Base-by-base conservation (phyloP, 2,113 vertebrate genomes). In the Scomber japonicus region DNA sequence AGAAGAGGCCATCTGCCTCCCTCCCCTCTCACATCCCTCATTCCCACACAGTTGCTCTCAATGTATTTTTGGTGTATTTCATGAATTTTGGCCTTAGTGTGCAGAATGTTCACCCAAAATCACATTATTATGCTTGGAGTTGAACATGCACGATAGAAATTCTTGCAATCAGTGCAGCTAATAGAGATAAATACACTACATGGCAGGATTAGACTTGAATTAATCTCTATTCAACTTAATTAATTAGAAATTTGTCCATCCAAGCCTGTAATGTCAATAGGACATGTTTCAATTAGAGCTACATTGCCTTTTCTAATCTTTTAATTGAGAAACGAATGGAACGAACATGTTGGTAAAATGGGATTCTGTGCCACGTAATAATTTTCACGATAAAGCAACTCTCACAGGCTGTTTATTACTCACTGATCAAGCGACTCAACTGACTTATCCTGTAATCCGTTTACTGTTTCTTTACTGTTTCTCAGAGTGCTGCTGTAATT, bases 1-100 rank as follows among this genome's bases (percentile, higher is more conserved):
- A 79, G 90, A 90, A 78, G 84, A 80, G 85, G 79, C 91, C 91
- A 94, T 93, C 92, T 94, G 92, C 90, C 91, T 86, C 80, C 64
- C 74, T 84, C 76, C 60, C 31, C 66, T 81, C 55, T 88, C 82
- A 21, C 74, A 82, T 84, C 78, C 77, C 82, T 84, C 71, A 78
- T 83, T 90, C 91, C 81, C 81, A 86, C 90, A 90, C 85, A 82
- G 12, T 81, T 71, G 82, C 75, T 72, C 88, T 83, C 64, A 87
- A 84, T 81, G 78, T 86, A 85, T 88, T 90, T 90, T 78, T 84
- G 83, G 82, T 75, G 78, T 70, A 77, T 85, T 80, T 91, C 89
- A 87, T 83, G 63, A 88, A 90, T 84, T 74, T 78, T 62, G 70
- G 83, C 75, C 84, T 56, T 24, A 68, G 21, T 57, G 63, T 54